Percentiles rank a stretch among this genome's conserved stretches.
These are phyloP conservation scores for Cyclopterus lumpus DNA, from an alignment of 2,797 vertebrate species.

Conservation along the genomic window DNA sequence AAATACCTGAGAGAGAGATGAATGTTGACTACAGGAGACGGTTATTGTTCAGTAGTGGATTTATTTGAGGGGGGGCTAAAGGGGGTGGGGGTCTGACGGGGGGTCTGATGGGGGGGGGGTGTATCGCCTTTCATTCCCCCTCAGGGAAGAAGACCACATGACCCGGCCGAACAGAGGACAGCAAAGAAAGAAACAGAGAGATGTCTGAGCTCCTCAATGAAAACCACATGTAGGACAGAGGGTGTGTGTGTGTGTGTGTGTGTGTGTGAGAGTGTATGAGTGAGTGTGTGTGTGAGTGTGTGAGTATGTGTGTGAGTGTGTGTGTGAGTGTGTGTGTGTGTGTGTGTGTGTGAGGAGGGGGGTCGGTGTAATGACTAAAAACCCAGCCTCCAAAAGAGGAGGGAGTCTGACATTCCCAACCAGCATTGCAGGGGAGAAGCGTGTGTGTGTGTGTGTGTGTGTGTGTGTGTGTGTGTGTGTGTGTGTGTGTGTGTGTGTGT, in stretches of 20 bases:
- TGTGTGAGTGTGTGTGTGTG: constrained; percentile 43
- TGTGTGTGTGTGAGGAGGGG: constrained; percentile 36
- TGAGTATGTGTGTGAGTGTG: constrained; percentile 20
- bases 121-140: constrained; percentile 76
- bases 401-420: constrained; percentile 84
- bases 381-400: constrained; percentile 70
- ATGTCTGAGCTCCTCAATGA: constrained; percentile 83
- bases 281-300: constrained; percentile 23
- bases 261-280: constrained; percentile 42
- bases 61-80: constrained; percentile 3
- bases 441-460: constrained; percentile 35
- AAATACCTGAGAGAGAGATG: background rate
- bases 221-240: constrained; percentile 86
- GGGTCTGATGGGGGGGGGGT: constrained; percentile 12
- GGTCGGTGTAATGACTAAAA: constrained; percentile 69
- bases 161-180: constrained; percentile 64
- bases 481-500: constrained; percentile 32
- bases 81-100: constrained; percentile 11
- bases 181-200: constrained; percentile 47
- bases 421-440: constrained; percentile 73
- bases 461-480: constrained; percentile 4
- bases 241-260: constrained; percentile 48
- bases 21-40: constrained; percentile 29
- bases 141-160: constrained; percentile 77
- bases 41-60: constrained; percentile 27